Evolutionary conservation across 2,888 invertebrate genomes (phyloP).

Genomic region (Lutraria lutraria): DNA sequence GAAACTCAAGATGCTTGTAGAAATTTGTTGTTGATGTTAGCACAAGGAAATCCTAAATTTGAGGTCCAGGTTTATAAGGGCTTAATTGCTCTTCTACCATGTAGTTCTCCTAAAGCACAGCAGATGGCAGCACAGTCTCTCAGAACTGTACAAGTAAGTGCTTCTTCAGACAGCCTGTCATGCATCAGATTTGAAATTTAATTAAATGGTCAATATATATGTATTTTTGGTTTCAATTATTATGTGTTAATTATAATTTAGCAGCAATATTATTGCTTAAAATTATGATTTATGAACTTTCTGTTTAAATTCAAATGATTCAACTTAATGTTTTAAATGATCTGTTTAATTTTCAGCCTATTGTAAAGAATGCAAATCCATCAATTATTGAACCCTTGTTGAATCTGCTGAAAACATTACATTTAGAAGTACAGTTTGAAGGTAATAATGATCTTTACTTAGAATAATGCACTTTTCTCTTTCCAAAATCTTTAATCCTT

Average conservation of each 20-base stretch:
- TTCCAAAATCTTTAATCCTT: not conserved
- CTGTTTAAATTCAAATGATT: too few species aligned
- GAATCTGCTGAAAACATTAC: conserved; percentile 84
- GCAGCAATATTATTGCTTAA: too few species aligned
- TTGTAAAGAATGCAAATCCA: conserved; percentile 84
- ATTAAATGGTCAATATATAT: too few species aligned
- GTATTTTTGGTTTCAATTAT: too few species aligned
- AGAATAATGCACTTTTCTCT: too few species aligned
- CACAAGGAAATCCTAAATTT: conserved; percentile 86
- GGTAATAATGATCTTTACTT: too few species aligned
- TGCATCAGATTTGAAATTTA: too few species aligned
- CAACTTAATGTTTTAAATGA: not conserved
- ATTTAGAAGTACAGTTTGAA: conserved; percentile 87
- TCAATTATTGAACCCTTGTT: conserved; percentile 86
- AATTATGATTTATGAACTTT: too few species aligned
- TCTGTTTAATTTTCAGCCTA: conserved; percentile 79
- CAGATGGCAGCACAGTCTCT: conserved; percentile 87
- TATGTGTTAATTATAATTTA: too few species aligned
- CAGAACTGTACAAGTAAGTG: conserved; percentile 83
- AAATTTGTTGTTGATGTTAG: conserved; percentile 84
- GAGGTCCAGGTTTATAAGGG: conserved; percentile 87
- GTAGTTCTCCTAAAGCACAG: conserved; percentile 87
- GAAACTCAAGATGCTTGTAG: conserved; percentile 86
- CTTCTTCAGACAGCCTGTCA: too few species aligned
- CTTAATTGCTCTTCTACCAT: conserved; percentile 86